Percentiles rank a stretch among this genome's conserved stretches.
Evolutionary conservation across 1,140 invertebrate species (phyloP).

Genomic region (Papilio dardanus): DNA sequence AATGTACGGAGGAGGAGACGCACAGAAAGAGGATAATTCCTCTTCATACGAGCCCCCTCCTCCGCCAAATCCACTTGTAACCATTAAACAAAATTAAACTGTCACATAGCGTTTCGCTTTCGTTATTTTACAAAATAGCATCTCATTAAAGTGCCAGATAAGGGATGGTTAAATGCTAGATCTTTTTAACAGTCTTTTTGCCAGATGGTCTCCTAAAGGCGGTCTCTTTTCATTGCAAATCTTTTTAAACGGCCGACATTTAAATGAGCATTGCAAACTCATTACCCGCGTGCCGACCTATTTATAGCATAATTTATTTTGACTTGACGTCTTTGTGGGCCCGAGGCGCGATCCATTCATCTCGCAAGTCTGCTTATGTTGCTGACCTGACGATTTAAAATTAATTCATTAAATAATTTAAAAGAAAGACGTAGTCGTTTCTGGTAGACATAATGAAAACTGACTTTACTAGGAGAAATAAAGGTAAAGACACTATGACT

Average conservation of each 20-base stretch:
- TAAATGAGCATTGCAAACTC: constrained; percentile 18
- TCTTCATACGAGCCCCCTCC: too few species aligned
- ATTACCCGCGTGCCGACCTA: constrained; percentile 24
- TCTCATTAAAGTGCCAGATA: neutral
- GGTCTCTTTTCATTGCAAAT: constrained; percentile 12
- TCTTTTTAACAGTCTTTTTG: neutral
- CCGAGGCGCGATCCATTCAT: neutral
- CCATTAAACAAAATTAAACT: neutral
- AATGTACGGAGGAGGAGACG: too few species aligned
- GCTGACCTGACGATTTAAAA: neutral
- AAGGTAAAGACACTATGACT: too few species aligned
- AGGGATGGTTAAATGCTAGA: neutral
- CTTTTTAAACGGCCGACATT: constrained; percentile 24
- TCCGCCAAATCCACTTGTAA: neutral
- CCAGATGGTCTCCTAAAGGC: constrained; percentile 15
- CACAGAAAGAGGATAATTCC: too few species aligned
- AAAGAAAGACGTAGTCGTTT: neutral
- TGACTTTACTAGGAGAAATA: too few species aligned
- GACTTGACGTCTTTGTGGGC: constrained; percentile 13
- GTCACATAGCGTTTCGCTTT: neutral
- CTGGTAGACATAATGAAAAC: neutral
- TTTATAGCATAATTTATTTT: constrained; percentile 32
- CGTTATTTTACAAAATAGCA: neutral
- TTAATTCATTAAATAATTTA: neutral
- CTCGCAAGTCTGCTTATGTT: neutral